phyloP scores from a whole-genome alignment of 2,888 invertebrate species.

The Idaea aversata region DNA sequence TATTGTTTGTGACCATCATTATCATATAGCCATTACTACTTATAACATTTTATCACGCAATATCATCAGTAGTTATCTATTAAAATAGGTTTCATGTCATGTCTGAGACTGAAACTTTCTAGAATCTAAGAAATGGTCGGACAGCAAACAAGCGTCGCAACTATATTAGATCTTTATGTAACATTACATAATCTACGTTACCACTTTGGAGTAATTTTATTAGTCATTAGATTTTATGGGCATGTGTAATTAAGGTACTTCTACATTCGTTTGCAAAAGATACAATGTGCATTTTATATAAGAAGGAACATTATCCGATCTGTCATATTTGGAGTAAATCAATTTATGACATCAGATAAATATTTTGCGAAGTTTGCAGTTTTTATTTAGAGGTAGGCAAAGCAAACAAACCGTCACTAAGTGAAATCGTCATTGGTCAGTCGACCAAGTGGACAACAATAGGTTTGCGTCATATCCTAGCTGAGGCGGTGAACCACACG shows the following conservation, averaged over 20 bases:
- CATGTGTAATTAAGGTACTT: not conserved
- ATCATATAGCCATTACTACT: slow-evolving; percentile 57
- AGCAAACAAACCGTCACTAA: slow-evolving; percentile 43
- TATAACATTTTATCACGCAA: slow-evolving; percentile 64
- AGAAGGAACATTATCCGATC: too few relatives aligned
- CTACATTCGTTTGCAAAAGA: not conserved
- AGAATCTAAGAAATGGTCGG: slow-evolving; percentile 5
- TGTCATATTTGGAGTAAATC: not conserved
- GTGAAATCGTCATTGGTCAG: slow-evolving; percentile 61
- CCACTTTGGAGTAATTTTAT: slow-evolving; percentile 1
- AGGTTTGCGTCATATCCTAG: slow-evolving; percentile 60
- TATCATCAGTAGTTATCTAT: slow-evolving; percentile 32
- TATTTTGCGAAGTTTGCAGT: slow-evolving; percentile 6
- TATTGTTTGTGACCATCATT: slow-evolving; percentile 67
- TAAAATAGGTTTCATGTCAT: slow-evolving; percentile 11
- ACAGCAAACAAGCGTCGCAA: not conserved
- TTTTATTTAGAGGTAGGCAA: slow-evolving; percentile 9
- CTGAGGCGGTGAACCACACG: slow-evolving; percentile 32
- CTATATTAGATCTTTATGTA: slow-evolving; percentile 9
- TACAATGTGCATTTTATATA: not conserved
- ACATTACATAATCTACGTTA: slow-evolving; percentile 11
- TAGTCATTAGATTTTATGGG: not conserved
- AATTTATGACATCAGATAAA: not conserved
- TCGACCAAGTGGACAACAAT: slow-evolving; percentile 59
- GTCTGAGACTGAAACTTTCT: slow-evolving; percentile 15